phyloP scores from a whole-genome alignment of 2,797 vertebrate species.

The Acanthiza pusilla region DNA sequence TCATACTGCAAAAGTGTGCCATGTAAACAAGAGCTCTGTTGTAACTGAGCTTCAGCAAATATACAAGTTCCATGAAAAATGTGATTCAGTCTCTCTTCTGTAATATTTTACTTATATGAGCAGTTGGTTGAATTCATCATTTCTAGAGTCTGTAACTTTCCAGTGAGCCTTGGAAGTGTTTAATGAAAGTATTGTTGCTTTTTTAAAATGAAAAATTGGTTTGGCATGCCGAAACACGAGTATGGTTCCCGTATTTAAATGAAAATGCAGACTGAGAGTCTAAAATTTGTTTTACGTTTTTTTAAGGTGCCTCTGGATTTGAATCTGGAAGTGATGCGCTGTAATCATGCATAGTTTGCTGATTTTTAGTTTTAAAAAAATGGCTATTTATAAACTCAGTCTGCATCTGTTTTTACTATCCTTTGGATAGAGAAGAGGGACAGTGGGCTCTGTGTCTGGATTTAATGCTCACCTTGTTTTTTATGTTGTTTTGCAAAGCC shows the following conservation, averaged over 20 bases:
- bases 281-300: background rate
- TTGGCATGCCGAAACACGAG: background rate
- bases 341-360: background rate
- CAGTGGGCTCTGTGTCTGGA: background rate
- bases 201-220: background rate
- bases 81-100: background rate
- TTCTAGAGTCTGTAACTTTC: background rate
- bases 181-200: background rate
- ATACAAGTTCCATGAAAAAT: background rate
- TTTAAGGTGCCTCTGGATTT: background rate
- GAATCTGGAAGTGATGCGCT: background rate
- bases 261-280: background rate
- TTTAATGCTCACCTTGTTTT: background rate
- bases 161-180: background rate
- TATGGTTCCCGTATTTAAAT: background rate
- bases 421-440: background rate
- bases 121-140: background rate
- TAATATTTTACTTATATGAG: slow-evolving; percentile 25
- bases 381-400: background rate
- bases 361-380: background rate
- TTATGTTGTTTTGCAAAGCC: background rate
- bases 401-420: background rate
- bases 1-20: background rate
- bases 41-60: background rate
- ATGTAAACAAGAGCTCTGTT: background rate